Conservation (phyloP, 1,140 invertebrate species). For the Apis laboriosa region DNA sequence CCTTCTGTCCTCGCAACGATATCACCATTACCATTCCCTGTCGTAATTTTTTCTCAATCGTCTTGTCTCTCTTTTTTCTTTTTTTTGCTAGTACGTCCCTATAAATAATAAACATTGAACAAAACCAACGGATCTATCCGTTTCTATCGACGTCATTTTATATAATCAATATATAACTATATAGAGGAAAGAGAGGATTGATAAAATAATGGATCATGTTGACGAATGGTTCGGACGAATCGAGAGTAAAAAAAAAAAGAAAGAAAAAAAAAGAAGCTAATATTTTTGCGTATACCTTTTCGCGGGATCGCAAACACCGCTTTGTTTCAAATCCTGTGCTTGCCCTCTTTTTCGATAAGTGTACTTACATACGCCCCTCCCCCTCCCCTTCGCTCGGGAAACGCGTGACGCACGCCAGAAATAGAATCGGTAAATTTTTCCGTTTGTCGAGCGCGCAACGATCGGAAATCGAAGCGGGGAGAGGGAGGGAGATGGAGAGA, state of each 20-base stretch:
- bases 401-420: not conserved
- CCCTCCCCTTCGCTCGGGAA: too few relatives aligned
- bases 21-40: too few relatives aligned
- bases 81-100: too few relatives aligned
- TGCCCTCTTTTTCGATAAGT: not conserved
- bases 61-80: not conserved
- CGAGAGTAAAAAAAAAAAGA: too few relatives aligned
- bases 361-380: not conserved
- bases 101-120: too few relatives aligned
- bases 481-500: not conserved
- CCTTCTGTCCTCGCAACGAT: not conserved
- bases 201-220: not conserved
- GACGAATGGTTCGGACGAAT: too few relatives aligned
- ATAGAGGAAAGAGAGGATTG: too few relatives aligned
- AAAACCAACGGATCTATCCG: too few relatives aligned
- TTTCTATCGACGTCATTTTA: too few relatives aligned
- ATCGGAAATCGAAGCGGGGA: constrained; percentile 19
- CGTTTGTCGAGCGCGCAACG: not conserved
- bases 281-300: not conserved
- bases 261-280: not conserved
- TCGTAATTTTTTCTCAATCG: not conserved
- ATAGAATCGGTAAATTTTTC: constrained; percentile 24
- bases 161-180: too few relatives aligned
- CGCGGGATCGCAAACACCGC: not conserved
- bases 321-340: not conserved